Percentiles rank a stretch among this genome's conserved stretches.
Evolutionary conservation across 2,797 vertebrate genomes (phyloP).

Genomic region (Anguilla pacifica): DNA sequence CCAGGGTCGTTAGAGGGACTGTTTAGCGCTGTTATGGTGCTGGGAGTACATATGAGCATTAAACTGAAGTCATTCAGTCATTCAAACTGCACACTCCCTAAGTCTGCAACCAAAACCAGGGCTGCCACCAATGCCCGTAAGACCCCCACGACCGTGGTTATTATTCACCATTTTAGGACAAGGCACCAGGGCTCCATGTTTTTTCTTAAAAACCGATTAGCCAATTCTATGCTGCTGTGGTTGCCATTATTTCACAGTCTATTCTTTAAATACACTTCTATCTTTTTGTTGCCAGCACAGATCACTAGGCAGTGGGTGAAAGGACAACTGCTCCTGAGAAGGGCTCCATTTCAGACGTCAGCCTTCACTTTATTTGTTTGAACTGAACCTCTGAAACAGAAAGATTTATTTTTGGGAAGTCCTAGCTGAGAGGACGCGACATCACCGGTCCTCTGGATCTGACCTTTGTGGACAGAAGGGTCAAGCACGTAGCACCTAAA

Average conservation of each 20-base stretch:
- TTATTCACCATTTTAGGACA: neutral
- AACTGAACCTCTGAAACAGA: slow-evolving; percentile 20
- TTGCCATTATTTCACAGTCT: slow-evolving; percentile 50
- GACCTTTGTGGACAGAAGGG: neutral
- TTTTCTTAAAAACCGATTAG: neutral
- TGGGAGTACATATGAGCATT: neutral
- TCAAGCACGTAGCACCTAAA: neutral
- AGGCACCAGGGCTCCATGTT: neutral
- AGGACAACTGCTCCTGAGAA: slow-evolving; percentile 16
- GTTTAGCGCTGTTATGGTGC: neutral
- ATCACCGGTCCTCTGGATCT: neutral
- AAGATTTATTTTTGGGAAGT: slow-evolving; percentile 4
- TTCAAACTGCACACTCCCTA: neutral
- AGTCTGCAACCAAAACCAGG: neutral
- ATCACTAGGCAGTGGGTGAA: slow-evolving; percentile 17
- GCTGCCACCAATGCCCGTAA: neutral
- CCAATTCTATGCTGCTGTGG: slow-evolving; percentile 38
- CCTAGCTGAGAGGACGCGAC: neutral
- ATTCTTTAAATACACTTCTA: slow-evolving; percentile 54
- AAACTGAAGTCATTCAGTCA: neutral
- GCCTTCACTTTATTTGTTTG: slow-evolving; percentile 13
- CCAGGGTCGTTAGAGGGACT: neutral
- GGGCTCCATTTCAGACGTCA: slow-evolving; percentile 13
- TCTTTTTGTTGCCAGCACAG: slow-evolving; percentile 35
- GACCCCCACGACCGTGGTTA: neutral